Conservation (phyloP, 1,140 invertebrate genomes). For the Drosophila micromelanica region DNA sequence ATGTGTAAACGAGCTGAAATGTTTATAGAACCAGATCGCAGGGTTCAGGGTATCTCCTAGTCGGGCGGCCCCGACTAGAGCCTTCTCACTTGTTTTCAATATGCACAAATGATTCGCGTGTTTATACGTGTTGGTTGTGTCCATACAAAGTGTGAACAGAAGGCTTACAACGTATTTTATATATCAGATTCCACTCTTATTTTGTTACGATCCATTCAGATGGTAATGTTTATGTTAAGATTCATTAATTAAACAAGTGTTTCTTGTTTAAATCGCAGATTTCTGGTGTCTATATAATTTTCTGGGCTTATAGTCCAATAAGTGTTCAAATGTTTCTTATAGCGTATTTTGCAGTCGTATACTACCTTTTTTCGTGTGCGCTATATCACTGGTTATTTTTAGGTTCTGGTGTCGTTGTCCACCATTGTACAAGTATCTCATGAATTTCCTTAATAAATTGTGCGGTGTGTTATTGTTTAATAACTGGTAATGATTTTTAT, state of each 20-base stretch:
- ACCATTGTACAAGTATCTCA: slow-evolving; percentile 43
- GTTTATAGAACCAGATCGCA: too few relatives aligned
- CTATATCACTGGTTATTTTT: slow-evolving; percentile 58
- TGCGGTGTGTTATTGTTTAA: slow-evolving; percentile 65
- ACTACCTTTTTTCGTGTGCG: neutral
- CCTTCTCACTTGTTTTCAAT: too few relatives aligned
- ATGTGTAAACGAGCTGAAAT: too few relatives aligned
- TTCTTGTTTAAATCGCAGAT: neutral
- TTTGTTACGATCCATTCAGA: neutral
- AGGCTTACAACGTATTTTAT: neutral
- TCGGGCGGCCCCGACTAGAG: too few relatives aligned
- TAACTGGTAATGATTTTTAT: slow-evolving; percentile 71
- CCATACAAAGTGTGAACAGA: neutral
- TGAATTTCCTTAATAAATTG: slow-evolving; percentile 51
- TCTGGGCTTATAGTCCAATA: neutral
- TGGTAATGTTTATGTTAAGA: neutral
- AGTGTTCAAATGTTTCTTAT: neutral
- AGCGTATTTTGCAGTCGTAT: slow-evolving; percentile 24
- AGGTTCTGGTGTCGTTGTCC: slow-evolving; percentile 61
- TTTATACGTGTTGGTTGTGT: neutral
- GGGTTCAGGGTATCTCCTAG: too few relatives aligned
- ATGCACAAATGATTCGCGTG: neutral
- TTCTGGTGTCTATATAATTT: neutral
- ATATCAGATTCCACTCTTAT: neutral
- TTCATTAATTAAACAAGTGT: neutral